Evolutionary conservation across 1,140 invertebrate species (phyloP).

Genomic region (Cyrtorhinus lividipennis): DNA sequence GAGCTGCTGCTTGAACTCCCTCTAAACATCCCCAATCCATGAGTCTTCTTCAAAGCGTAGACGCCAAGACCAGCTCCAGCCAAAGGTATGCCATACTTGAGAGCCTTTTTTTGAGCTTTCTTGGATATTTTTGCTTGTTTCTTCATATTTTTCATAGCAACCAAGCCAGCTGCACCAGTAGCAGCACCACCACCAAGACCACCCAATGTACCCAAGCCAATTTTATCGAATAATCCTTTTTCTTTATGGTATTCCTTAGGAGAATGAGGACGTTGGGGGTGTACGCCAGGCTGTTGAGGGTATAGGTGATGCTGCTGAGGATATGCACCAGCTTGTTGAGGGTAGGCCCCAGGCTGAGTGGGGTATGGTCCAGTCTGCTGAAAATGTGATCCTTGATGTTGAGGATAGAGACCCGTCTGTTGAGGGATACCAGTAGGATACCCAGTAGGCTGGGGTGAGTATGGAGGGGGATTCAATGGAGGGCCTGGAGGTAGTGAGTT

Average conservation of each 20-base stretch:
- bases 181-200: background rate
- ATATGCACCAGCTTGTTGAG: background rate
- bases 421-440: too few species aligned
- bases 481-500: background rate
- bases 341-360: background rate
- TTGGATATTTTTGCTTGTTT: background rate
- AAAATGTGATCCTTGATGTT: too few species aligned
- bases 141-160: background rate
- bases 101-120: slow-evolving; percentile 22
- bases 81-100: slow-evolving; percentile 26
- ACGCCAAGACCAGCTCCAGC: slow-evolving; percentile 23
- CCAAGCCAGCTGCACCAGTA: background rate
- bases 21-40: background rate
- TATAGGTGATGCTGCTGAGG: background rate
- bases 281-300: background rate
- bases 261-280: background rate
- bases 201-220: background rate
- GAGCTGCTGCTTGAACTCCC: slow-evolving; percentile 18
- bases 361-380: background rate
- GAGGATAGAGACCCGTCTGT: too few species aligned
- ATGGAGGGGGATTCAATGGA: background rate
- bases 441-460: background rate
- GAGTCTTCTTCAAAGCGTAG: slow-evolving; percentile 22
- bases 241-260: background rate
- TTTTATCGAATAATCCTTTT: slow-evolving; percentile 3